Conservation (phyloP, 2,888 invertebrate genomes). For the Metacarcinus magister region DNA sequence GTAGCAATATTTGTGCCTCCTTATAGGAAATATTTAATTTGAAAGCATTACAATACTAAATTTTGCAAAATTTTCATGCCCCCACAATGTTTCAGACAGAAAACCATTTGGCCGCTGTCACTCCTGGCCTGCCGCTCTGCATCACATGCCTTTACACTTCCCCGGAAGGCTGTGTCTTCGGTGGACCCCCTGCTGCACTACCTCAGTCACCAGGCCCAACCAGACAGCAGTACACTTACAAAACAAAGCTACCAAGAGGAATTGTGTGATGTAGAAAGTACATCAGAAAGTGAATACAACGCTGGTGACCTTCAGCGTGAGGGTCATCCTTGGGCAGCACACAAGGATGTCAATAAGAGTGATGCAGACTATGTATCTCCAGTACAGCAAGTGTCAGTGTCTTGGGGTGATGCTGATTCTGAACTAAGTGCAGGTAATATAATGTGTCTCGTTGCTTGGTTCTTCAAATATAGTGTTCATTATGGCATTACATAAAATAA, state of each 20-base stretch:
- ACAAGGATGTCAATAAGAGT: not conserved
- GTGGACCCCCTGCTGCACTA: slow-evolving; percentile 62
- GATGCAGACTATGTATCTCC: slow-evolving; percentile 40
- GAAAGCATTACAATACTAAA: not conserved
- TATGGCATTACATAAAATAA: not conserved
- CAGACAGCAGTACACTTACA: not conserved
- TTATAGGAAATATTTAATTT: not conserved
- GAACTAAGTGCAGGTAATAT: slow-evolving; percentile 77
- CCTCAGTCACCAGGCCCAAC: not conserved
- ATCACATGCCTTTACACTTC: slow-evolving; percentile 72
- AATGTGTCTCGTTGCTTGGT: too few species aligned
- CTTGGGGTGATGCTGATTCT: slow-evolving; percentile 71
- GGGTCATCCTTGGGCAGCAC: not conserved
- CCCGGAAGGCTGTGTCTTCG: slow-evolving; percentile 72
- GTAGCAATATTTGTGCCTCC: not conserved
- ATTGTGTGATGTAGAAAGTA: not conserved
- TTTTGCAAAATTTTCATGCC: not conserved
- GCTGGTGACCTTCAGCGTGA: not conserved
- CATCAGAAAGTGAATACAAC: not conserved
- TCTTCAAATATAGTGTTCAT: not conserved
- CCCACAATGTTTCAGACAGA: slow-evolving; percentile 54
- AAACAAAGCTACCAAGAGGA: not conserved
- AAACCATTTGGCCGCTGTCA: slow-evolving; percentile 73
- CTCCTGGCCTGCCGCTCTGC: slow-evolving; percentile 77
- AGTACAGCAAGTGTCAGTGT: slow-evolving; percentile 57